Conservation (phyloP, 2,797 vertebrate genomes). For the Nannoperca australis region DNA sequence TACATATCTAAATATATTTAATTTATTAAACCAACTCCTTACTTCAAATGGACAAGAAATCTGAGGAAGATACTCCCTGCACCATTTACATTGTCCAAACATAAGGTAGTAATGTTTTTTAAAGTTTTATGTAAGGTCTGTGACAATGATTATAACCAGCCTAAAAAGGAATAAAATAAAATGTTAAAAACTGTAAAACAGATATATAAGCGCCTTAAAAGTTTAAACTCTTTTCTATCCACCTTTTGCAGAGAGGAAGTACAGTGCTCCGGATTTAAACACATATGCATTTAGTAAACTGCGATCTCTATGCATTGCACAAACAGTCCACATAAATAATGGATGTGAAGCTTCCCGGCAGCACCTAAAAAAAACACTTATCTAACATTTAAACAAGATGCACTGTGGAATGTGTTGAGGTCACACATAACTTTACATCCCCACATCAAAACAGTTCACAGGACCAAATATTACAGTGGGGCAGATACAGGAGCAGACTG, state of each 20-base stretch:
- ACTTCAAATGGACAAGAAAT: not conserved
- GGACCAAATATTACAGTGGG: slow-evolving; percentile 1
- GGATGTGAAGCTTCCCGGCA: slow-evolving; percentile 51
- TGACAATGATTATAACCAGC: not conserved
- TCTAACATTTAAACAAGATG: slow-evolving; percentile 54
- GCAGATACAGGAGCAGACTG: slow-evolving; percentile 1
- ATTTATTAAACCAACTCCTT: not conserved
- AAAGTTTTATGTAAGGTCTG: not conserved
- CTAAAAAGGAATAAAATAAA: not conserved
- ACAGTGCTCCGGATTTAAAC: not conserved
- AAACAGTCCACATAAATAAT: slow-evolving; percentile 65
- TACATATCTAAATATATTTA: not conserved
- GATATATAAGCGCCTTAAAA: too few relatives aligned
- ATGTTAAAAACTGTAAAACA: not conserved
- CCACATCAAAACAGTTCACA: not conserved
- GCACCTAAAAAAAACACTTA: slow-evolving; percentile 64
- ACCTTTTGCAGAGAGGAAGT: not conserved
- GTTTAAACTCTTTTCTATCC: not conserved
- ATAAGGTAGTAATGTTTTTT: not conserved
- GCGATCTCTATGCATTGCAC: slow-evolving; percentile 45
- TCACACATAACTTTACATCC: slow-evolving; percentile 8
- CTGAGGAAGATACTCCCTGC: not conserved
- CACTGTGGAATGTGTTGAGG: slow-evolving; percentile 24
- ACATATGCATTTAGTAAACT: slow-evolving; percentile 17
- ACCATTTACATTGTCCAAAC: not conserved